These are phyloP conservation scores for Acanthisitta chloris DNA, from an alignment of 2,113 vertebrate species.

Conservation along the genomic window DNA sequence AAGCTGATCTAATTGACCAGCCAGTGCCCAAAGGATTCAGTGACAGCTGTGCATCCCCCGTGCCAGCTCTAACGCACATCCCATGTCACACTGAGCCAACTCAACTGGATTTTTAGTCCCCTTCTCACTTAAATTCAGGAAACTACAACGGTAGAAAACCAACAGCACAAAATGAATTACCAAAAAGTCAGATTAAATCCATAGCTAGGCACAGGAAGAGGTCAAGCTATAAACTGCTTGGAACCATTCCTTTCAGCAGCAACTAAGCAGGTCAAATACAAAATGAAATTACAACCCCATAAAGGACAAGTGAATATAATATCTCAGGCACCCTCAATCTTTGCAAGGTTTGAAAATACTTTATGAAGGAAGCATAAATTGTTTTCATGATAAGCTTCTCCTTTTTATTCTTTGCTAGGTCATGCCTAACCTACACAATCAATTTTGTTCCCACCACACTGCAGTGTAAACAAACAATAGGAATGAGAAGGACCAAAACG, in stretches of 20 bases:
- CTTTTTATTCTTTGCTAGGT: neutral
- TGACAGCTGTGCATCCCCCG: neutral
- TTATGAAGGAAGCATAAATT: neutral
- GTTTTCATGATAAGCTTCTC: neutral
- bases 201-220: neutral
- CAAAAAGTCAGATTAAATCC: neutral
- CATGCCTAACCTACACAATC: neutral
- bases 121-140: neutral
- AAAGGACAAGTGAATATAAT: neutral
- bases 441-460: conserved; percentile 9
- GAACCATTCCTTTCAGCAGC: neutral
- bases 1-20: neutral
- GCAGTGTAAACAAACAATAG: conserved; percentile 39
- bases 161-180: neutral
- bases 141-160: neutral
- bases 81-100: neutral
- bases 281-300: neutral
- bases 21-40: neutral
- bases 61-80: neutral
- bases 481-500: conserved; percentile 18
- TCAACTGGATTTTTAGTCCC: neutral
- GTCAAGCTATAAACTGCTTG: neutral
- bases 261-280: neutral
- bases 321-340: neutral
- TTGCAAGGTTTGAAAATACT: neutral